Evolutionary conservation across 2,888 invertebrate genomes (phyloP).

Genomic region (Ochropleura plecta): DNA sequence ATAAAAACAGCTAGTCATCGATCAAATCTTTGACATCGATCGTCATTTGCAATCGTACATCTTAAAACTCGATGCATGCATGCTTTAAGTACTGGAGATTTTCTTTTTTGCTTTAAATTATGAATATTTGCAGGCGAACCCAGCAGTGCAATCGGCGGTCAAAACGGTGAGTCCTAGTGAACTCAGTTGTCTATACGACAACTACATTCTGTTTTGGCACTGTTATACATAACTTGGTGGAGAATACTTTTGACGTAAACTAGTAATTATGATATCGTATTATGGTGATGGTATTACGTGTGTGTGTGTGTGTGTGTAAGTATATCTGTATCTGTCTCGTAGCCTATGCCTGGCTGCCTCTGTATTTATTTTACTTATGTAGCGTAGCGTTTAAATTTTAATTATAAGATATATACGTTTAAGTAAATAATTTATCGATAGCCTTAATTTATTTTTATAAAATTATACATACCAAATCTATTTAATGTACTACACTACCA

Average conservation of each 20-base stretch:
- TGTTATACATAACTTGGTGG: constrained; percentile 78
- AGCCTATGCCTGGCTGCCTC: background rate
- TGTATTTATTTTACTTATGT: constrained; percentile 25
- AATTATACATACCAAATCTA: background rate
- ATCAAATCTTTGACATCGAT: background rate
- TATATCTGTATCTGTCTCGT: constrained; percentile 18
- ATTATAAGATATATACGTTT: constrained; percentile 1
- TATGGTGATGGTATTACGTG: constrained; percentile 61
- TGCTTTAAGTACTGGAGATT: constrained; percentile 80
- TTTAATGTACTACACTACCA: background rate
- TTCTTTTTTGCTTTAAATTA: constrained; percentile 83
- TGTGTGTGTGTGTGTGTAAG: constrained; percentile 23
- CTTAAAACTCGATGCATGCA: constrained; percentile 74
- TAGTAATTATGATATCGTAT: constrained; percentile 35
- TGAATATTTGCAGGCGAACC: constrained; percentile 95
- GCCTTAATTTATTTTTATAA: background rate
- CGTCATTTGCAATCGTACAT: constrained; percentile 53
- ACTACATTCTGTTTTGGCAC: constrained; percentile 55
- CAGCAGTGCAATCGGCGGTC: constrained; percentile 97
- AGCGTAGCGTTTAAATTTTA: constrained; percentile 15
- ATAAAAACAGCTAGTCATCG: background rate
- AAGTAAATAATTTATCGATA: constrained; percentile 1
- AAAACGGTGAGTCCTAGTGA: constrained; percentile 95
- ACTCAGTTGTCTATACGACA: constrained; percentile 67
- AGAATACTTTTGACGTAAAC: constrained; percentile 67